Percentiles rank a stretch among this genome's conserved stretches.
Evolutionary conservation across 2,888 invertebrate genomes (phyloP).

Genomic region (Tenthredo scrophulariae): DNA sequence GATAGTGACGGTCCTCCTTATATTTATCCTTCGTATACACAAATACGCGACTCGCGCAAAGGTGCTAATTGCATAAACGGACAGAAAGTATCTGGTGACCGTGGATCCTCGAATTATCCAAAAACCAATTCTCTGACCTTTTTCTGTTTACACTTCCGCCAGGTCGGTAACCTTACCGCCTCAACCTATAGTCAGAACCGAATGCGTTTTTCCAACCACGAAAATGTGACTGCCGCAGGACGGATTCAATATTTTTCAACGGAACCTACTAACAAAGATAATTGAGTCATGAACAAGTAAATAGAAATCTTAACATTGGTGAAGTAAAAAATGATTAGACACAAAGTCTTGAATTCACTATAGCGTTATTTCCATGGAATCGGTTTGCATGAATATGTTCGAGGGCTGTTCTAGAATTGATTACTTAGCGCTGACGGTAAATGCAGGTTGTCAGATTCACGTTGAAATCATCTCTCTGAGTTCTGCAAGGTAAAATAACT

Average conservation of each 20-base stretch:
- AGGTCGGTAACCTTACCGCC: constrained; percentile 40
- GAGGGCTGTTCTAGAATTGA: constrained; percentile 47
- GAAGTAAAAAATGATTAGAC: neutral
- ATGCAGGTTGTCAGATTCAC: constrained; percentile 48
- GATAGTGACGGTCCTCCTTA: constrained; percentile 28
- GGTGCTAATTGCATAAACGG: constrained; percentile 50
- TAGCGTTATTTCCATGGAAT: neutral
- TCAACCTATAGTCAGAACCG: neutral
- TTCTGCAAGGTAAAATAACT: constrained; percentile 18
- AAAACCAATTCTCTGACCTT: constrained; percentile 20
- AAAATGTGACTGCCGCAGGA: neutral
- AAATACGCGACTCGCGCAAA: constrained; percentile 44
- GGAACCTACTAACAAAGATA: neutral
- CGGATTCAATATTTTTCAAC: neutral
- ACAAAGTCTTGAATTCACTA: neutral
- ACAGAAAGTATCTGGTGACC: constrained; percentile 49
- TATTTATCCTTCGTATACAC: constrained; percentile 48
- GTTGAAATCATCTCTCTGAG: constrained; percentile 48
- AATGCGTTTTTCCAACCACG: neutral
- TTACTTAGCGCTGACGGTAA: constrained; percentile 50
- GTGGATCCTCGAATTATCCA: constrained; percentile 44
- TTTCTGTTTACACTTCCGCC: constrained; percentile 35
- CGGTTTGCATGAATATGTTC: constrained; percentile 28
- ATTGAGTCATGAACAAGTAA: neutral
- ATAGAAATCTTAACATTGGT: neutral